Conservation (phyloP, 2,797 vertebrate genomes). For the Xenentodon cancila region DNA sequence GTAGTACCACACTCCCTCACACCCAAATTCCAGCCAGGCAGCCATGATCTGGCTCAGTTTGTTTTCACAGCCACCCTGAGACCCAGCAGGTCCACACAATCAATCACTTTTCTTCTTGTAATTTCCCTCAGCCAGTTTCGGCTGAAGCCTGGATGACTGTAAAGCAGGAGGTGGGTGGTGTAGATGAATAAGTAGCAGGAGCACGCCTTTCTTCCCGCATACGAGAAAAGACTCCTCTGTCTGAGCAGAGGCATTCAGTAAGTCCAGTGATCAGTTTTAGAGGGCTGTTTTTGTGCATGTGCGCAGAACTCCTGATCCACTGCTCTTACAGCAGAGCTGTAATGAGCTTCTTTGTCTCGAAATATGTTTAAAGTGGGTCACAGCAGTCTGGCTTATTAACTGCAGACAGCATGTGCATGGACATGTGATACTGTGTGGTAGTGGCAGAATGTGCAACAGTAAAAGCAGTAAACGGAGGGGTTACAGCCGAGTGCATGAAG, state of each 20-base stretch:
- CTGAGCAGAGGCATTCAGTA: conserved; percentile 15
- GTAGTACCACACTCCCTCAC: conserved; percentile 29
- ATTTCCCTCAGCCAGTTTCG: conserved; percentile 70
- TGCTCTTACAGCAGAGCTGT: conserved; percentile 36
- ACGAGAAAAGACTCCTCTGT: conserved; percentile 24
- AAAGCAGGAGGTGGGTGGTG: conserved; percentile 29
- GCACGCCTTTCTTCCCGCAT: conserved; percentile 17
- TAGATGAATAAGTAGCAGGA: conserved; percentile 27
- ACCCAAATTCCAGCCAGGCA: conserved; percentile 43
- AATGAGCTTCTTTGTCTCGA: conserved; percentile 62
- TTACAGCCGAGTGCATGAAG: too few relatives aligned
- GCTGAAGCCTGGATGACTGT: conserved; percentile 26
- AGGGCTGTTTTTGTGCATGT: conserved; percentile 12
- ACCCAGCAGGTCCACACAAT: conserved; percentile 66
- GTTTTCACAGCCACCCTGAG: conserved; percentile 73
- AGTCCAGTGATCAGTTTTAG: conserved; percentile 6
- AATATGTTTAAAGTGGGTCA: conserved; percentile 60
- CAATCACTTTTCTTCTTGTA: conserved; percentile 77
- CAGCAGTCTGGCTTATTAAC: conserved; percentile 50
- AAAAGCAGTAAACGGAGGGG: too few relatives aligned
- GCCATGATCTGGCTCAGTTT: conserved; percentile 65
- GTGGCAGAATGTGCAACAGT: not conserved
- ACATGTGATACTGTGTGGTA: conserved; percentile 50
- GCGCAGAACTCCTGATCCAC: conserved; percentile 31
- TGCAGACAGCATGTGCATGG: conserved; percentile 29